Base-by-base conservation (phyloP, 2,888 invertebrate genomes). In the Antheraea yamamai region DNA sequence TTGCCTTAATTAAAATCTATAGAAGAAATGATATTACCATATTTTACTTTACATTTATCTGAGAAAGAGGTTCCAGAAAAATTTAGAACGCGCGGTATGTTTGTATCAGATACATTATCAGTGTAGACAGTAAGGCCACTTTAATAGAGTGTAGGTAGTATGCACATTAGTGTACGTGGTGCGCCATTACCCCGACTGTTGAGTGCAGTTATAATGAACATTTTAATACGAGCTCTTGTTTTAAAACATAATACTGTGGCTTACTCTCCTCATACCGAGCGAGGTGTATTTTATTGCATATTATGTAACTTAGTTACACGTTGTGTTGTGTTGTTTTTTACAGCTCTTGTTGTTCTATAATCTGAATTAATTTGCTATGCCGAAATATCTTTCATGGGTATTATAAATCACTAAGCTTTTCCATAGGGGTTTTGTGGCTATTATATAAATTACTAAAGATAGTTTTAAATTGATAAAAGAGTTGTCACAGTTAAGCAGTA, bases 181-280 rank as follows among this genome's bases (percentile, higher is more conserved):
- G 4, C 30, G 64, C 64, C 64, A 66, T 66, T 66, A 39, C 18
- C 70, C 70, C 39, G 39, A 70, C 39, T 70, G 70, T 39, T 39
- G 70, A 70, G 70, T 70, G 70, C 70, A 70, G n/a, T 70, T 39
- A 39, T 66, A 66, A 66, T 39, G 70, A 39, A 70, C 70, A 70
- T 70, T 70, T 70, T 39, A 20, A 70, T 70, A 39, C 35, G n/a
- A 35, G 70, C 70, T 70, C 35, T 70, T 39, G 70, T 70, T 70
- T 35, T 39, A 35, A 39, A 70, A 70, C n/a, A 70, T 70, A 70
- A 39, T 39, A 70, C 39, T 70, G 70, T 39, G 70, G 70, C 70
- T 70, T 70, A 39, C 39, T 39, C 39, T 20, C 70, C 4, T 47
- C 47, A 47, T 30, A 66, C 30, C 16, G 30, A 30, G 64, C 30